Conservation (phyloP, 2,888 invertebrate species). For the Leptopilina myrica region DNA sequence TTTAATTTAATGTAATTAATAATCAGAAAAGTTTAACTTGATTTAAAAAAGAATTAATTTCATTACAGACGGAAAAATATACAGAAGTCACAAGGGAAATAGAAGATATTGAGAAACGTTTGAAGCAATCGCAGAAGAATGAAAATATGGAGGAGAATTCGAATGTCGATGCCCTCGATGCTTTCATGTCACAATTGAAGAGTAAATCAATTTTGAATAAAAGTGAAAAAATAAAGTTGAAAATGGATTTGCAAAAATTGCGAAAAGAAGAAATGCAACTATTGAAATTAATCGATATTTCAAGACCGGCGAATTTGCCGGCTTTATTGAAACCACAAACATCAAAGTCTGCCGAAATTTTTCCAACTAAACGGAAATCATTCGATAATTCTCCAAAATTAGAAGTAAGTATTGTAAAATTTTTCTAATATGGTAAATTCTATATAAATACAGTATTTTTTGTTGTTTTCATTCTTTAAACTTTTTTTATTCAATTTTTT, state of each 20-base stretch:
- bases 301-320: constrained; percentile 83
- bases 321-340: constrained; percentile 72
- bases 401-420: constrained; percentile 22
- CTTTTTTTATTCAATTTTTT: too few species aligned
- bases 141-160: constrained; percentile 70
- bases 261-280: constrained; percentile 84
- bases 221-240: constrained; percentile 82
- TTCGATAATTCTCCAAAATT: neutral
- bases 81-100: constrained; percentile 78
- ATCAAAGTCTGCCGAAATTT: constrained; percentile 45
- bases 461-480: too few species aligned
- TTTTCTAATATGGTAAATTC: too few species aligned
- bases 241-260: constrained; percentile 83
- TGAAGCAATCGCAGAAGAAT: constrained; percentile 76
- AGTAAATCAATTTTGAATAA: constrained; percentile 78
- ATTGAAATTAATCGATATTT: constrained; percentile 85
- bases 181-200: constrained; percentile 85
- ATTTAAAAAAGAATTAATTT: neutral
- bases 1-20: too few species aligned
- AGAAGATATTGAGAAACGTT: constrained; percentile 79
- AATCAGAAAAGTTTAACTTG: too few species aligned
- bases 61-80: constrained; percentile 81
- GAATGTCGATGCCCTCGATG: constrained; percentile 88
- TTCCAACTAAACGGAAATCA: constrained; percentile 1
- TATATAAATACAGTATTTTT: too few species aligned